phyloP scores from a whole-genome alignment of 2,888 invertebrate species.

The Agrotis segetum region DNA sequence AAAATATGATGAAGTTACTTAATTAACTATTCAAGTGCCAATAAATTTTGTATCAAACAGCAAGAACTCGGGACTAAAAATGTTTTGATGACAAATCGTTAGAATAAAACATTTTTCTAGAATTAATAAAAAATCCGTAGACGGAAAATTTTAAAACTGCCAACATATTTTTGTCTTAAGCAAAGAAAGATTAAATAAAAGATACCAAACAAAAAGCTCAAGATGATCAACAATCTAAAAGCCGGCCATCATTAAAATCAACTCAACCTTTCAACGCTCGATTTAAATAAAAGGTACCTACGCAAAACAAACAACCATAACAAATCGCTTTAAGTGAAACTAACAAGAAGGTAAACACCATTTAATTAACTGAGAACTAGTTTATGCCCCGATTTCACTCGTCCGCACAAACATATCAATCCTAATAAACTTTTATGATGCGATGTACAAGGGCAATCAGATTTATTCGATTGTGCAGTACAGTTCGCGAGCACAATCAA shows the following conservation, averaged over 20 bases:
- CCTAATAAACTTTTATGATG: conserved; percentile 48
- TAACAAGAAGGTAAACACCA: conserved; percentile 49
- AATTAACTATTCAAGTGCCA: conserved; percentile 11
- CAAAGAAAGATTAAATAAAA: conserved; percentile 7
- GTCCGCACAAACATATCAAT: conserved; percentile 53
- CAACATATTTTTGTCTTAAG: not conserved
- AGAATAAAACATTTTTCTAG: conserved; percentile 20
- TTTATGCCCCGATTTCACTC: conserved; percentile 49
- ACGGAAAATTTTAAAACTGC: not conserved
- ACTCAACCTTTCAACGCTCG: not conserved
- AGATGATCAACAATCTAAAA: not conserved
- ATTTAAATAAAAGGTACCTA: conserved; percentile 25
- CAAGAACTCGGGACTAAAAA: not conserved
- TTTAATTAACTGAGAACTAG: conserved; percentile 52
- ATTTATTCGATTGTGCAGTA: conserved; percentile 48
- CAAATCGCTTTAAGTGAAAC: conserved; percentile 38
- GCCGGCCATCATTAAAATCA: conserved; percentile 14
- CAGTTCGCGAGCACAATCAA: conserved; percentile 49
- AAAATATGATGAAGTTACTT: conserved; percentile 8
- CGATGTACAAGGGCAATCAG: conserved; percentile 42
- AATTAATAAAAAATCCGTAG: not conserved
- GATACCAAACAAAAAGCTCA: not conserved
- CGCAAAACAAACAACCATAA: conserved; percentile 31
- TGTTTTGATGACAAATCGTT: conserved; percentile 28
- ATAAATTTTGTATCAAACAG: conserved; percentile 32